Conservation (phyloP, 2,888 invertebrate species). For the Taphrorychus bicolor region DNA sequence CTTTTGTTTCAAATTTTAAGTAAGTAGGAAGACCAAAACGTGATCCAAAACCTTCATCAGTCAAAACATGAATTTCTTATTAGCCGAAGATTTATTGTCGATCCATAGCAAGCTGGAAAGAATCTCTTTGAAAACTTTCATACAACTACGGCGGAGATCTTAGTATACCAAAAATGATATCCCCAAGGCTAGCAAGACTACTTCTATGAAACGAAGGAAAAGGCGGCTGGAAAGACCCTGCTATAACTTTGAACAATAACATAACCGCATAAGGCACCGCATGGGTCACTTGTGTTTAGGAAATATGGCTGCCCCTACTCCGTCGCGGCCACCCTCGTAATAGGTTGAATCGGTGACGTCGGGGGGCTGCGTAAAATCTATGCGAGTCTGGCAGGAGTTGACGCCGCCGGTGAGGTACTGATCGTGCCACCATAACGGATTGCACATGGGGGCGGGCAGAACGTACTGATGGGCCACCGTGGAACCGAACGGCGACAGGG, state of each 20-base stretch:
- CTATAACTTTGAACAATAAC: conserved; percentile 48
- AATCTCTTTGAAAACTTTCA: no score
- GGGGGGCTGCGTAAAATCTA: conserved; percentile 20
- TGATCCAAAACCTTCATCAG: conserved; percentile 3
- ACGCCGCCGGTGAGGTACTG: conserved; percentile 47
- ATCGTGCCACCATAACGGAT: conserved; percentile 54
- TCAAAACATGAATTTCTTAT: neutral
- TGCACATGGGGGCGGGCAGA: conserved; percentile 47
- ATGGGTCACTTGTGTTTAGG: conserved; percentile 56
- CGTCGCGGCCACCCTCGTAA: conserved; percentile 19
- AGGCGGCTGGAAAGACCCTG: conserved; percentile 9
- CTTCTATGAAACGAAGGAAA: conserved; percentile 20
- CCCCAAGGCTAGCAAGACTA: conserved; percentile 8
- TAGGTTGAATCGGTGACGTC: conserved; percentile 32
- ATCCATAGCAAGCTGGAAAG: neutral
- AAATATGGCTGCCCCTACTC: conserved; percentile 16
- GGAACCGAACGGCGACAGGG: conserved; percentile 50
- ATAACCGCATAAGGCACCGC: conserved; percentile 46
- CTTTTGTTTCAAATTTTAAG: no score
- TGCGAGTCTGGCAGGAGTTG: conserved; percentile 34
- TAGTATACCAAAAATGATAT: conserved; percentile 14
- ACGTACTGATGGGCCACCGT: conserved; percentile 50
- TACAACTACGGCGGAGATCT: neutral
- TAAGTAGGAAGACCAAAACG: no score
- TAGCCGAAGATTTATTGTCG: neutral